A percentile compares a stretch with the other conserved stretches of the same genome.
Evolutionary conservation across 2,113 vertebrate genomes (phyloP).

Genomic region (Himantopus leucocephalus): DNA sequence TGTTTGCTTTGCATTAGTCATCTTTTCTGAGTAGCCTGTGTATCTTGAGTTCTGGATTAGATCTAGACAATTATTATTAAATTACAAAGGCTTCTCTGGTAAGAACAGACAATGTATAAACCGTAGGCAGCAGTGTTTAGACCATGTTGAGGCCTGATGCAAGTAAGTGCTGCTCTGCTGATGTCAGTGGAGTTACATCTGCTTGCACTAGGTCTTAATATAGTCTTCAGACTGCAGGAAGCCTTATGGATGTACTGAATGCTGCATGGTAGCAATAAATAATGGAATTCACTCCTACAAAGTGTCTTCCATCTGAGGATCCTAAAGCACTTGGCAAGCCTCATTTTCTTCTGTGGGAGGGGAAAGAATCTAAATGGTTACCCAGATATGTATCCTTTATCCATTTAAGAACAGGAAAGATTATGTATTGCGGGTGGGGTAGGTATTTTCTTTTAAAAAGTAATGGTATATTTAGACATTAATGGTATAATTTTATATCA

Average conservation of each 20-base stretch:
- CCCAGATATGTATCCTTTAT: neutral
- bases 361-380: neutral
- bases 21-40: neutral
- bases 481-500: constrained; percentile 18
- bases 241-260: neutral
- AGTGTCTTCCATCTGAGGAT: constrained; percentile 33
- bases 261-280: neutral
- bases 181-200: constrained; percentile 18
- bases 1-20: neutral
- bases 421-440: fast-evolving
- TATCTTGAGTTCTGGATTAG: neutral
- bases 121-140: neutral
- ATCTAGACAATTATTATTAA: neutral
- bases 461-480: constrained; percentile 37
- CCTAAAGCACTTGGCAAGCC: constrained; percentile 15
- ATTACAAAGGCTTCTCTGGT: neutral
- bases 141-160: neutral
- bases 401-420: neutral
- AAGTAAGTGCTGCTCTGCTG: neutral
- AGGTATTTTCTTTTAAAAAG: neutral
- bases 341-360: neutral
- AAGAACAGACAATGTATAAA: neutral
- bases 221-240: constrained; percentile 30
- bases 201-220: neutral
- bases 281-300: neutral